Percentiles rank a stretch among this genome's conserved stretches.
Evolutionary conservation across 2,888 invertebrate genomes (phyloP).

Genomic region (Ceramica pisi): DNA sequence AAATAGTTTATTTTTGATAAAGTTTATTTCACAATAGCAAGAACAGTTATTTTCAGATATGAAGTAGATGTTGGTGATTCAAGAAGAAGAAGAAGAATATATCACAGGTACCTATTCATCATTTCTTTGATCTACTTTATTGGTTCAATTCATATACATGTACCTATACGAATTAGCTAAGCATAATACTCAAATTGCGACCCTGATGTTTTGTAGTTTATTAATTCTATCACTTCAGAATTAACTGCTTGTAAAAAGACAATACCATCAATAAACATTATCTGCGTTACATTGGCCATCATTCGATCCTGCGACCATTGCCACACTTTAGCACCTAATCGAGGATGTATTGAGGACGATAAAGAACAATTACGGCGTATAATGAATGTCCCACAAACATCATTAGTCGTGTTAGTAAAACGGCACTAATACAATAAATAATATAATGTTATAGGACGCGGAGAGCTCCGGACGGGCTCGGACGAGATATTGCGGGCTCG

Average conservation of each 20-base stretch:
- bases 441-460: slow-evolving; percentile 62
- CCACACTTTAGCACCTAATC: slow-evolving; percentile 63
- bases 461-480: slow-evolving; percentile 60
- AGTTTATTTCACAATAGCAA: too few relatives aligned
- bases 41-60: background rate
- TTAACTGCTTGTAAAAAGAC: slow-evolving; percentile 15
- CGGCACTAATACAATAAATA: slow-evolving; percentile 68
- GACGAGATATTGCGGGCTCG: slow-evolving; percentile 56
- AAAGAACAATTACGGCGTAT: slow-evolving; percentile 69
- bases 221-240: slow-evolving; percentile 7
- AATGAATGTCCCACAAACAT: slow-evolving; percentile 72
- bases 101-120: background rate
- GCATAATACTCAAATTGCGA: background rate
- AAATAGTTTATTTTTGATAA: too few relatives aligned
- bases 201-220: background rate
- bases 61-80: background rate
- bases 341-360: slow-evolving; percentile 59
- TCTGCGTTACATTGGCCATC: slow-evolving; percentile 22
- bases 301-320: slow-evolving; percentile 37
- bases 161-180: background rate
- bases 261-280: slow-evolving; percentile 46
- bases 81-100: background rate
- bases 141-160: background rate
- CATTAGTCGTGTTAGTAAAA: slow-evolving; percentile 73
- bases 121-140: background rate